Evolutionary conservation across 2,888 invertebrate species (phyloP).

Genomic region (Heliconius ismenius): DNA sequence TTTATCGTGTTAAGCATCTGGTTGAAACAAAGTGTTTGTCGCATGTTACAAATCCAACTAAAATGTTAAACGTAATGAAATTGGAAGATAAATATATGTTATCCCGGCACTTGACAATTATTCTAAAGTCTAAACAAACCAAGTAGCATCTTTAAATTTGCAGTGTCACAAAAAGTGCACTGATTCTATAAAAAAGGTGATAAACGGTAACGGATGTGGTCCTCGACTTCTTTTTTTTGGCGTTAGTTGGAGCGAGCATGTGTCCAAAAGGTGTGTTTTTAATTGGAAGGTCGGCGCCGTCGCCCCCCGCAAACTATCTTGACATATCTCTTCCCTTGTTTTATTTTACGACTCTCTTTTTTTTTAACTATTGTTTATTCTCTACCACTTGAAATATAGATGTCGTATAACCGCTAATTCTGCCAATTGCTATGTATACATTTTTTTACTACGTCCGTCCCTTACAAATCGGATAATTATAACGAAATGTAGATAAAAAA

Average conservation of each 20-base stretch:
- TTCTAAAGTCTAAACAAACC: constrained; percentile 4
- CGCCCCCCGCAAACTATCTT: constrained; percentile 73
- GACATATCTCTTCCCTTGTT: constrained; percentile 81
- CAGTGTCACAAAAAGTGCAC: constrained; percentile 36
- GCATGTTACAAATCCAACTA: background rate
- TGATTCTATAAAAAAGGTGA: constrained; percentile 54
- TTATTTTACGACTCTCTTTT: constrained; percentile 75
- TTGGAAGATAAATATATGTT: constrained; percentile 6
- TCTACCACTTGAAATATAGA: constrained; percentile 70
- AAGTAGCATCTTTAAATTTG: constrained; percentile 30
- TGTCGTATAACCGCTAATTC: constrained; percentile 70
- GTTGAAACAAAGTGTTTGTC: constrained; percentile 13
- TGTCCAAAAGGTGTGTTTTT: constrained; percentile 81
- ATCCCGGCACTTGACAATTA: background rate
- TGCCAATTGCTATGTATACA: constrained; percentile 32
- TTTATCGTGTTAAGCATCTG: background rate
- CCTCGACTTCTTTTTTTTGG: constrained; percentile 65
- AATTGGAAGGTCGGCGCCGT: constrained; percentile 77
- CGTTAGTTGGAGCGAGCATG: constrained; percentile 76
- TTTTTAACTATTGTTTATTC: constrained; percentile 72
- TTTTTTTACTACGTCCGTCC: background rate
- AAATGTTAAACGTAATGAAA: constrained; percentile 9
- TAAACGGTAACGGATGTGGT: constrained; percentile 72
- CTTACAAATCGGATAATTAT: background rate
- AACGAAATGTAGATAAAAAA: background rate